These are phyloP conservation scores for Andrena bicolor DNA, from an alignment of 2,888 invertebrate species.

Conservation along the genomic window DNA sequence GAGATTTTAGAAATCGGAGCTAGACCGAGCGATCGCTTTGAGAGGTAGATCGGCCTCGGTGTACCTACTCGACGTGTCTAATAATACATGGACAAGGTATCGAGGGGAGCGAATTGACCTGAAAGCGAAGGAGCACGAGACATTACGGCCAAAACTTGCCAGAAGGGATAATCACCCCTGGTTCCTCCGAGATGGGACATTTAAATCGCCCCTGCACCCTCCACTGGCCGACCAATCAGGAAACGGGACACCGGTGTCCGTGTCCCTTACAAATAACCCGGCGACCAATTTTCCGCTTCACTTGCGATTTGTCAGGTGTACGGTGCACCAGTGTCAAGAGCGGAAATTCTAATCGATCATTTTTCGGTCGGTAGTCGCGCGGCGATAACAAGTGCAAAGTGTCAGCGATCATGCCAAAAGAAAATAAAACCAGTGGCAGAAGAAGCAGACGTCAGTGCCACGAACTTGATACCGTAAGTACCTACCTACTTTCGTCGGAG, in stretches of 20 bases:
- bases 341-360: conserved; percentile 1
- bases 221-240: conserved; percentile 24
- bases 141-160: not conserved
- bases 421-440: conserved; percentile 15
- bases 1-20: not conserved
- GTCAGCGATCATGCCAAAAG: conserved; percentile 23
- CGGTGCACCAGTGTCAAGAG: not conserved
- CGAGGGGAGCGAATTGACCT: conserved; percentile 39
- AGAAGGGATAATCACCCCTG: conserved; percentile 20
- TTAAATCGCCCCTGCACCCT: not conserved
- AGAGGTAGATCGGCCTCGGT: not conserved
- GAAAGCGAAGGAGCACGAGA: conserved; percentile 14
- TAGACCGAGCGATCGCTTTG: not conserved
- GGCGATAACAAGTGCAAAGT: not conserved
- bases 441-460: conserved; percentile 6
- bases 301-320: not conserved
- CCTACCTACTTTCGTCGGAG: not conserved
- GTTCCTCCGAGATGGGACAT: not conserved
- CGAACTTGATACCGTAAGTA: conserved; percentile 48
- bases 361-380: not conserved
- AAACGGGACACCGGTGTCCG: not conserved
- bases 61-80: conserved; percentile 7
- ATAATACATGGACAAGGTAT: conserved; percentile 28
- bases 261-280: not conserved
- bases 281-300: conserved; percentile 16